Base-by-base conservation (phyloP, 2,797 vertebrate species). In the Steatocranus sp. region DNA sequence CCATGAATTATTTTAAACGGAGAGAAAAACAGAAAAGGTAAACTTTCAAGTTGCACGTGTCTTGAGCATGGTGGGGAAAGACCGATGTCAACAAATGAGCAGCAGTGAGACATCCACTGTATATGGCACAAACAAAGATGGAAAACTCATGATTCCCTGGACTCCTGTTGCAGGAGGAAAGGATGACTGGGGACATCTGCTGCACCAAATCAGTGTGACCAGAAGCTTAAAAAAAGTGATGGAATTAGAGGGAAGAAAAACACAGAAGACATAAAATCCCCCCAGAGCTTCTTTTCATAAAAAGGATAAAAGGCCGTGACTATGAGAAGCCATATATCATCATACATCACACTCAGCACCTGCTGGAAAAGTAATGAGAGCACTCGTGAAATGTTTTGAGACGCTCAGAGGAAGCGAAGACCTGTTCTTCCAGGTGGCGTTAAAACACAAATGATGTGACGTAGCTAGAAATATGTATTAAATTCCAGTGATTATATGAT, bases 1-100 rank as follows among this genome's bases (percentile, higher is more conserved):
- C 82, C 11, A 56, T 83, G 85, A 83, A 91, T 92, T 82, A 81
- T 86, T 91, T 88, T 77, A 75, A n/a, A 86, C 20, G 1, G 20
- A 79, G 81, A 91, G 84, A 81, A 91, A 89, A 91, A 88, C 79
- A 87, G 86, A 93, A 83, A 86, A 75, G 79, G 43, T 48, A 30
- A 73, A 73, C 68, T 73, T 79, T 23, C 11, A 81, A 84, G 50
- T 78, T 73, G 66, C 81, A 86, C 23, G 54, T 76, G 74, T 43
- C 38, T 34, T 3, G 51, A 76, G 41, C 27, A 30, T 81, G 76
- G 53, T 82, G 74, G 41, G 53, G 76, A 86, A 87, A 88, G 79
- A 75, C 74, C 74, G 49, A 81, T 80, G 78, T 88, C 86, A 88
- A 89, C 79, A 80, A 86, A 3, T 32, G 56, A 85, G 70, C 9